phyloP scores from a whole-genome alignment of 2,797 vertebrate species.

The Sphenodon punctatus region DNA sequence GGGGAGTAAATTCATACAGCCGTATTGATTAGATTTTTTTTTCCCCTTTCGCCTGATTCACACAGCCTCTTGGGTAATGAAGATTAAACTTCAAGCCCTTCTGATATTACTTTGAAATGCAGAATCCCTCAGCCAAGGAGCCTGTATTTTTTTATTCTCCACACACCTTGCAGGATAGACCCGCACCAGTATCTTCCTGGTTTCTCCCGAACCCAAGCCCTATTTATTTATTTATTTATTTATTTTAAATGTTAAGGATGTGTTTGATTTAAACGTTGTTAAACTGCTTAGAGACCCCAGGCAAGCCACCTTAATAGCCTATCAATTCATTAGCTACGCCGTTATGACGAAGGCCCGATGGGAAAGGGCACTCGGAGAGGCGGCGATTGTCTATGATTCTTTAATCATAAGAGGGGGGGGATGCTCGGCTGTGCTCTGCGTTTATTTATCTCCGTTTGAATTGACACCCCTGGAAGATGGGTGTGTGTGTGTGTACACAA shows the following conservation, averaged over 20 bases:
- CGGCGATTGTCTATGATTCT: too few relatives aligned
- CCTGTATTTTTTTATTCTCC: neutral
- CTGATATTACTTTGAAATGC: slow-evolving; percentile 71
- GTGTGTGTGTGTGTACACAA: too few relatives aligned
- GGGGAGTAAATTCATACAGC: slow-evolving; percentile 66
- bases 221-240: neutral
- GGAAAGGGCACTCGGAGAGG: slow-evolving; percentile 12
- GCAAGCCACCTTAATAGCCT: neutral
- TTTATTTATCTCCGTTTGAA: too few relatives aligned
- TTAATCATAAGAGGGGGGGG: too few relatives aligned
- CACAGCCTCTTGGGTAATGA: slow-evolving; percentile 60
- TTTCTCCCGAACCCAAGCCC: too few relatives aligned
- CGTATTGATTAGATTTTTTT: slow-evolving; percentile 33
- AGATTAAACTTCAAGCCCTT: slow-evolving; percentile 66
- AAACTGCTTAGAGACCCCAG: neutral
- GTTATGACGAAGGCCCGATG: slow-evolving; percentile 5
- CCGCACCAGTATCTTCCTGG: neutral
- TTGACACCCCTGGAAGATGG: too few relatives aligned
- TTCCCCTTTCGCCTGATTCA: slow-evolving; percentile 52
- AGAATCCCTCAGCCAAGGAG: slow-evolving; percentile 48
- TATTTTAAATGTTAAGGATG: neutral
- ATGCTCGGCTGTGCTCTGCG: too few relatives aligned
- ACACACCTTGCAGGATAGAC: neutral
- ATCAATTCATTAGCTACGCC: slow-evolving; percentile 53
- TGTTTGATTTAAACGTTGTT: neutral